These are phyloP conservation scores for Ailurus styani DNA, from an alignment of 2,113 vertebrate genomes.

Conservation along the genomic window DNA sequence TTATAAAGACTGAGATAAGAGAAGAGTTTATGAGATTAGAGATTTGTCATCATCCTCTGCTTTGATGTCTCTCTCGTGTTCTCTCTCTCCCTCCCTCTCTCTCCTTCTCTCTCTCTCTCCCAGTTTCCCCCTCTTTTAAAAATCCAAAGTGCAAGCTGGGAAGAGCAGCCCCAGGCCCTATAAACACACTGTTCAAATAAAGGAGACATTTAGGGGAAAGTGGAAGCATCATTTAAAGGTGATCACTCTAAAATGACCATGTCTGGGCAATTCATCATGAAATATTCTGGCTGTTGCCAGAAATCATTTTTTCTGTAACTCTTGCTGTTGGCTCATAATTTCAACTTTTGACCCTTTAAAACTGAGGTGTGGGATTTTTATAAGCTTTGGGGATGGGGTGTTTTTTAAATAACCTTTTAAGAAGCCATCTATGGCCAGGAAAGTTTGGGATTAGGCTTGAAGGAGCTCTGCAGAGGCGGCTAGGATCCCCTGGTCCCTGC, in stretches of 20 bases:
- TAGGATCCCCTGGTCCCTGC: neutral
- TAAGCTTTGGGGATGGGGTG: neutral
- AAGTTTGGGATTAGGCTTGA: neutral
- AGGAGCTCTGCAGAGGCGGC: neutral
- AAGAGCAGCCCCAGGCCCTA: constrained; percentile 28
- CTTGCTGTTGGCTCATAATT: constrained; percentile 14
- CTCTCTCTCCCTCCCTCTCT: neutral
- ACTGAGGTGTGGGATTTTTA: neutral
- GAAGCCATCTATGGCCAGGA: neutral
- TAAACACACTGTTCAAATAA: constrained; percentile 66
- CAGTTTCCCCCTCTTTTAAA: constrained; percentile 31
- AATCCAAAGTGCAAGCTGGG: neutral
- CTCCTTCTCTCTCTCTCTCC: neutral
- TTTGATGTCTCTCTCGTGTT: constrained; percentile 11
- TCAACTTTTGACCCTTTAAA: constrained; percentile 60
- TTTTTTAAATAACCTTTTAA: neutral
- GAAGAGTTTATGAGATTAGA: constrained; percentile 65
- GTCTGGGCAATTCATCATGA: constrained; percentile 29
- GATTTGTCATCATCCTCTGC: constrained; percentile 36
- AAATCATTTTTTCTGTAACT: constrained; percentile 9
- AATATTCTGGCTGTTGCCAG: constrained; percentile 7
- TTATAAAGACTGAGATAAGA: constrained; percentile 67
- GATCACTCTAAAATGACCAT: neutral
- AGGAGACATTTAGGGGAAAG: constrained; percentile 48
- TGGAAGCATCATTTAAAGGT: constrained; percentile 2